Percentiles rank a stretch among this genome's conserved stretches.
Evolutionary conservation across 35 echinoderm and acorn worm species (phyloP).

Genomic region (Lytechinus variegatus): DNA sequence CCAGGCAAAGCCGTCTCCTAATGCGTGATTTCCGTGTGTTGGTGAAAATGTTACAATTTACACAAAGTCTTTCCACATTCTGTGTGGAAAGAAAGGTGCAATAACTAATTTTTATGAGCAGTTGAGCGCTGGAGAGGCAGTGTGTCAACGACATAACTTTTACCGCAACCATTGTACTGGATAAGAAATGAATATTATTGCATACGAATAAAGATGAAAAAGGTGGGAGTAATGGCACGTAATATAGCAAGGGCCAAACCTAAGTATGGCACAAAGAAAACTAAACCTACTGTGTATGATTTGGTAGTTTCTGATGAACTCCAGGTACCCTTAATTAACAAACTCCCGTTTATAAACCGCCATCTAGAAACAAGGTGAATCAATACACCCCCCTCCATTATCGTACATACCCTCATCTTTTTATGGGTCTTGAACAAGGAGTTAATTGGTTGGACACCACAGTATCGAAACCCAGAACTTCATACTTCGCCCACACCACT

Average conservation of each 20-base stretch:
- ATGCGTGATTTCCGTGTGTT: constrained; percentile 29
- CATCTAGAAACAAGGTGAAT: background rate
- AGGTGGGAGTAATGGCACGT: background rate
- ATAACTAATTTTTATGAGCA: background rate
- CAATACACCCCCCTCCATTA: background rate
- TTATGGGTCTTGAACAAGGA: background rate
- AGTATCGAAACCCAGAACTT: background rate
- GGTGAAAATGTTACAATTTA: background rate
- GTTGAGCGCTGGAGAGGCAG: background rate
- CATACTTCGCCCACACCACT: background rate
- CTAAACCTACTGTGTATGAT: background rate
- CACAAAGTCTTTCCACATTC: background rate
- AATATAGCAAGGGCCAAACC: background rate
- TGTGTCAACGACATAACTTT: background rate
- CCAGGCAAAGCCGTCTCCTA: constrained; percentile 18
- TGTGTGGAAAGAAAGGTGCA: background rate
- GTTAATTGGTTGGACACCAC: background rate
- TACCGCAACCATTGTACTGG: background rate
- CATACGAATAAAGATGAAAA: background rate
- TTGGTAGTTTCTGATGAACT: background rate
- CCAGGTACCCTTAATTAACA: background rate
- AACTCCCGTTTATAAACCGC: background rate
- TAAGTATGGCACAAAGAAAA: background rate
- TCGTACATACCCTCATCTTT: background rate
- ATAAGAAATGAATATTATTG: background rate